A percentile compares a stretch with the other conserved stretches of the same genome.
Conservation (phyloP, 2,888 invertebrate species). For the Metalampra italica region DNA sequence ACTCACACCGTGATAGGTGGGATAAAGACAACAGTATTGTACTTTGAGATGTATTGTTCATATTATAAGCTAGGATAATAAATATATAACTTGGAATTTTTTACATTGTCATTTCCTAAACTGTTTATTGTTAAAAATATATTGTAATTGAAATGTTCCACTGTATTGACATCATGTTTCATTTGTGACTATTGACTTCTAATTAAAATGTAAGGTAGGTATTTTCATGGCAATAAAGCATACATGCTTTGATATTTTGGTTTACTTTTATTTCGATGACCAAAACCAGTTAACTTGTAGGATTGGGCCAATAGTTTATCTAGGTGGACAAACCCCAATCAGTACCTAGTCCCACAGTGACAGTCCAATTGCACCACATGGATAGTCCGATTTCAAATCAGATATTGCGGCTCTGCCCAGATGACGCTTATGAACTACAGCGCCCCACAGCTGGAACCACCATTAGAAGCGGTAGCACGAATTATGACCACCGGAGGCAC, state of each 20-base stretch:
- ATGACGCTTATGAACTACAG: no score
- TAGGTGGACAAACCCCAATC: no score
- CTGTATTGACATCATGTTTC: slow-evolving; percentile 29
- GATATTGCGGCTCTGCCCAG: no score
- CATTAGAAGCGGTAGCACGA: no score
- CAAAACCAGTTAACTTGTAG: no score
- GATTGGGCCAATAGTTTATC: no score
- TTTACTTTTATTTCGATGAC: not conserved
- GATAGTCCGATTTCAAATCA: no score
- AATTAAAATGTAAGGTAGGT: slow-evolving; percentile 28
- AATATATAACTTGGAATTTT: slow-evolving; percentile 7
- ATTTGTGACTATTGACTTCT: slow-evolving; percentile 12
- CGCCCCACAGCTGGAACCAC: no score
- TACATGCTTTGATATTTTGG: not conserved
- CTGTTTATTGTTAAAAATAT: slow-evolving; percentile 10
- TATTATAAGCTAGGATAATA: slow-evolving; percentile 7
- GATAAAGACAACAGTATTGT: slow-evolving; percentile 73
- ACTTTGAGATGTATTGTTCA: slow-evolving; percentile 32
- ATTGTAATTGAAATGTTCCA: slow-evolving; percentile 4
- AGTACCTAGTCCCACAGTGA: no score
- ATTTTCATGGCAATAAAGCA: slow-evolving; percentile 1
- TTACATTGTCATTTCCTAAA: slow-evolving; percentile 13
- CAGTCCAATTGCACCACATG: no score
- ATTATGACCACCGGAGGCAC: no score
- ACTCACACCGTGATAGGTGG: slow-evolving; percentile 69